phyloP scores from a whole-genome alignment of 1,140 invertebrate genomes.

The Drosophila virilis region DNA sequence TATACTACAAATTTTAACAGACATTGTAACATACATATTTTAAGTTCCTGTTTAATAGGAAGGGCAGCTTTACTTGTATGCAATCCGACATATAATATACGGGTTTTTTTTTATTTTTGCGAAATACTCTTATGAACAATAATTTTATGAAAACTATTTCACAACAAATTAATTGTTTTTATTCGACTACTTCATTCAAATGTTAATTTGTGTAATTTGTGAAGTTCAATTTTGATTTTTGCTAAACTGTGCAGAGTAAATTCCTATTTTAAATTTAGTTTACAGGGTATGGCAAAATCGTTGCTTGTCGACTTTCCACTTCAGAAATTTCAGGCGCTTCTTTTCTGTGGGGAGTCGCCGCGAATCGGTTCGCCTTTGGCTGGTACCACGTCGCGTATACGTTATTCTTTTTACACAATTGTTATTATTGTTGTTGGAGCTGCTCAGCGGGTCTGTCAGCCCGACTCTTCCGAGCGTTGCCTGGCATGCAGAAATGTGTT shows the following conservation, averaged over 20 bases:
- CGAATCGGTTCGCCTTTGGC: conserved; percentile 11
- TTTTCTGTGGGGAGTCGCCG: conserved; percentile 4
- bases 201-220: not conserved
- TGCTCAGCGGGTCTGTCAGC: not conserved
- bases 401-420: conserved; percentile 70
- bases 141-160: too few species aligned
- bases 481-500: conserved; percentile 42
- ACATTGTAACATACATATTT: too few species aligned
- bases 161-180: not conserved
- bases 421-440: conserved; percentile 51
- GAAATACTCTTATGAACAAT: too few species aligned
- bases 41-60: too few species aligned
- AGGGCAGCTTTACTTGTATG: not conserved
- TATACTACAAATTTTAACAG: not conserved
- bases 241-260: not conserved
- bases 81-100: too few species aligned
- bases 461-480: conserved; percentile 9
- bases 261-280: not conserved
- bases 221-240: not conserved
- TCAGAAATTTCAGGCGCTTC: conserved; percentile 14
- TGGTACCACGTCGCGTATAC: conserved; percentile 73
- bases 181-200: not conserved
- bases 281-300: conserved; percentile 23
- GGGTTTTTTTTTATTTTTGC: too few species aligned
- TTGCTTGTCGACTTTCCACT: conserved; percentile 1